A percentile compares a stretch with the other conserved stretches of the same genome.
Conservation (phyloP, 1,140 invertebrate species). For the Paralvinella palmiformis region DNA sequence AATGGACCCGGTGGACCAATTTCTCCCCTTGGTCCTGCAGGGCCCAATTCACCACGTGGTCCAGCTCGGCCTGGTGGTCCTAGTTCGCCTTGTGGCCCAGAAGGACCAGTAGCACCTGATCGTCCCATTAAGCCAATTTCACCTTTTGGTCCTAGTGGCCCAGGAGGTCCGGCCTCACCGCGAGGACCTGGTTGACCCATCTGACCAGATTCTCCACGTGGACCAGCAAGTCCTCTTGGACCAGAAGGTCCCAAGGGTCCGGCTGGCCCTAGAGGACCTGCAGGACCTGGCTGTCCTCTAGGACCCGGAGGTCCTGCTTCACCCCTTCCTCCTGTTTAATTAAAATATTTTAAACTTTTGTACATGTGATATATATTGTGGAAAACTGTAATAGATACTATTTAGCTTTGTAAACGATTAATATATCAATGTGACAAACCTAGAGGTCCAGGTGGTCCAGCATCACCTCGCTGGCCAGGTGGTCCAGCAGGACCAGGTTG, state of each 20-base stretch:
- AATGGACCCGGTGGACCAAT: constrained; percentile 1
- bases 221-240: background rate
- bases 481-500: constrained; percentile 24
- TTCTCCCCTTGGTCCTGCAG: constrained; percentile 5
- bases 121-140: background rate
- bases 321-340: constrained; percentile 3
- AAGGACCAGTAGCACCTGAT: background rate
- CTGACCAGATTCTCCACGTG: background rate
- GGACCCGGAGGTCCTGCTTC: constrained; percentile 10
- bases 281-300: constrained; percentile 6
- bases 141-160: constrained; percentile 13
- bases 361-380: background rate
- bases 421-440: constrained; percentile 31
- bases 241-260: background rate
- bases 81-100: background rate
- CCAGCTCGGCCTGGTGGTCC: constrained; percentile 13
- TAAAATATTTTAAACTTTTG: background rate
- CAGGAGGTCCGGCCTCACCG: constrained; percentile 14
- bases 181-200: background rate
- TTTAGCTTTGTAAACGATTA: background rate
- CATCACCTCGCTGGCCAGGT: constrained; percentile 55
- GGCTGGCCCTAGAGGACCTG: constrained; percentile 9
- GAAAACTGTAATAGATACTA: background rate
- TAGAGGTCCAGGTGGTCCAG: constrained; percentile 56
- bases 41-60: background rate